phyloP scores from a whole-genome alignment of 2,888 invertebrate genomes.

The Oligia fasciuncula region DNA sequence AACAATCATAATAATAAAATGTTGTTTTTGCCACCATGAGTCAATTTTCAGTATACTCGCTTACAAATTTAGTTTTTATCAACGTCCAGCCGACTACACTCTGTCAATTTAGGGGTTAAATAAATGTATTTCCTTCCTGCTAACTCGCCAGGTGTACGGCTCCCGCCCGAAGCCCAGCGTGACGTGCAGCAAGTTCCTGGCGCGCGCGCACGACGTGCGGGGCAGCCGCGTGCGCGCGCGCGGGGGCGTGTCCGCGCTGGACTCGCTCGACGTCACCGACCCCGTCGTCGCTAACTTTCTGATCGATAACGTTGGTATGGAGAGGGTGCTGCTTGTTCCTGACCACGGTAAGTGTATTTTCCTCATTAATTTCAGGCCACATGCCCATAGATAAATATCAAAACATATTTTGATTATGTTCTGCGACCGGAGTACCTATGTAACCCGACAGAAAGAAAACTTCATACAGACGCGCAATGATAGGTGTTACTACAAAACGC shows the following conservation, averaged over 20 bases:
- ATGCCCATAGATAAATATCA: background rate
- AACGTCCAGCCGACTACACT: too few species aligned
- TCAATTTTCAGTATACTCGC: too few species aligned
- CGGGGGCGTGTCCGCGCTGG: slow-evolving; percentile 90
- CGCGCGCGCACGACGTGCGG: slow-evolving; percentile 86
- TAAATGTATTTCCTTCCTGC: too few species aligned
- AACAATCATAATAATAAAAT: too few species aligned
- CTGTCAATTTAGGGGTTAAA: background rate
- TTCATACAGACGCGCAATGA: background rate
- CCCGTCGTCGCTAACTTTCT: slow-evolving; percentile 95
- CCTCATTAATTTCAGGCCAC: background rate
- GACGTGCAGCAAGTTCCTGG: slow-evolving; percentile 91
- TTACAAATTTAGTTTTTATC: too few species aligned
- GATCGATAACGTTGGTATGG: slow-evolving; percentile 94
- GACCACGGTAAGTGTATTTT: slow-evolving; percentile 83
- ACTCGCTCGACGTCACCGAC: slow-evolving; percentile 93
- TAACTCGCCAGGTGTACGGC: slow-evolving; percentile 76
- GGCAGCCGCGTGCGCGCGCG: slow-evolving; percentile 81
- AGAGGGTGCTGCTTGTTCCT: slow-evolving; percentile 94
- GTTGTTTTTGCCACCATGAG: too few species aligned
- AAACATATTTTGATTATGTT: background rate
- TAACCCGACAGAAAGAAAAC: background rate
- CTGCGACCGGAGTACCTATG: background rate
- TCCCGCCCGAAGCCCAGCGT: slow-evolving; percentile 88
- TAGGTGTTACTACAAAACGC: background rate